Base-by-base conservation (phyloP, 2,888 invertebrate genomes). In the Nysson spinosus region DNA sequence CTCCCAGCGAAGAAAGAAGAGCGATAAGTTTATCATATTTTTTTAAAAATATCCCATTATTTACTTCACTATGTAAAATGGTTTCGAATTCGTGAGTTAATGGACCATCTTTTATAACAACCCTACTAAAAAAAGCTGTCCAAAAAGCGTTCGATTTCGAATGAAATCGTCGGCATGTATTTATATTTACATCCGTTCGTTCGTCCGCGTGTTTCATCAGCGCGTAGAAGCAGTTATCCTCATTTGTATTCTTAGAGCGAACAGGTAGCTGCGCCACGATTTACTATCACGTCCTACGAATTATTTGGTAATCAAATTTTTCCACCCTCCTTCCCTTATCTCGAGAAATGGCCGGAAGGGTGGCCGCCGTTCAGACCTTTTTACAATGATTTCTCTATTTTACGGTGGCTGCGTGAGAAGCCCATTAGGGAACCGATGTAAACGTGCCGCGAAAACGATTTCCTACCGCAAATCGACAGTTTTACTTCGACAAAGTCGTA, bases 261-360 rank as follows among this genome's bases (percentile, higher is more conserved):
- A 58, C 68, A 73, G 57, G 72, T 69, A 57, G 69, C 58, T 68
- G 57, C 17, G 77, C 81, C 81, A 80, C 84, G 84, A 85, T 85
- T 85, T 82, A 84, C 83, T 83, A 86, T 84, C 86, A 85, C 85
- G 86, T 85, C 79, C 80, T 77, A 82, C 85, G 84, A 85, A 87
- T 87, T 86, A 87, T 86, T 87, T 86, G 82, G 85, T 86, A 86
- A 87, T 87, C 86, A 87, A 85, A 86, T 86, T 85, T 85, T 80
- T 75, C 77, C 52, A 35, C 51, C 52, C 30, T 35, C 43, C 55
- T 51, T 40, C 70, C 65, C 63, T 57, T 63, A 46, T 51, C 57
- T 50, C 54, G 67, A 69, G 57, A 61, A 61, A 69, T 57, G 69
- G 55, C 44, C 46, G 50, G 58, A 50, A 61, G 65, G 60, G 72